Evolutionary conservation across 1,140 invertebrate genomes (phyloP), one percentile per base, ranked within the genome.

Genomic region (Capitella teleta): DNA sequence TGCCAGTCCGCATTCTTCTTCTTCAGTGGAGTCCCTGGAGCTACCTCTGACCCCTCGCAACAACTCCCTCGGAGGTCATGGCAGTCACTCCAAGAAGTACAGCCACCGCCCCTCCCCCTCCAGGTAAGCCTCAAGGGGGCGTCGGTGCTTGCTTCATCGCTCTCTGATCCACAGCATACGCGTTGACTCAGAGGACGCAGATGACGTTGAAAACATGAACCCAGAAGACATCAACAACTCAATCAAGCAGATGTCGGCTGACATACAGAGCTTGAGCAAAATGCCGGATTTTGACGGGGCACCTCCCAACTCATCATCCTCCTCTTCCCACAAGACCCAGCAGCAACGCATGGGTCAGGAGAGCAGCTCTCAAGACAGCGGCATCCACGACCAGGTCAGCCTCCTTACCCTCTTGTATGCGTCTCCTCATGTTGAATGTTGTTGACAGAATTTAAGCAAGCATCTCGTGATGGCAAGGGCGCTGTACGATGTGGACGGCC

Each of bases 261-360:
- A 95, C 75, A 95, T 96, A 67, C 85, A 89, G 61, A 88, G 85
- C 72, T 87, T 87, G 58, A 84, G 81, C 61, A 70, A 71, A 53
- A 57, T 69, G 28, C n/a, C n/a, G n/a, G n/a, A n/a, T n/a, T n/a
- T n/a, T n/a, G n/a, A n/a, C n/a, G n/a, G n/a, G n/a, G n/a, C n/a
- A n/a, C n/a, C n/a, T n/a, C n/a, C n/a, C n/a, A n/a, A n/a, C n/a
- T n/a, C n/a, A n/a, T n/a, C n/a, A n/a, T n/a, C n/a, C n/a, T n/a
- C n/a, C n/a, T n/a, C n/a, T n/a, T n/a, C n/a, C n/a, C n/a, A n/a
- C n/a, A n/a, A n/a, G n/a, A n/a, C n/a, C n/a, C n/a, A n/a, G n/a
- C n/a, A n/a, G n/a, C n/a, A n/a, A n/a, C n/a, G n/a, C n/a, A n/a
- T n/a, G 5, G 8, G 38, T 40, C 19, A 40, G 61, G 83, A 87